Percentiles rank a stretch among this genome's conserved stretches.
Evolutionary conservation across 1,140 invertebrate species (phyloP).

Genomic region (Drosophila bocqueti): DNA sequence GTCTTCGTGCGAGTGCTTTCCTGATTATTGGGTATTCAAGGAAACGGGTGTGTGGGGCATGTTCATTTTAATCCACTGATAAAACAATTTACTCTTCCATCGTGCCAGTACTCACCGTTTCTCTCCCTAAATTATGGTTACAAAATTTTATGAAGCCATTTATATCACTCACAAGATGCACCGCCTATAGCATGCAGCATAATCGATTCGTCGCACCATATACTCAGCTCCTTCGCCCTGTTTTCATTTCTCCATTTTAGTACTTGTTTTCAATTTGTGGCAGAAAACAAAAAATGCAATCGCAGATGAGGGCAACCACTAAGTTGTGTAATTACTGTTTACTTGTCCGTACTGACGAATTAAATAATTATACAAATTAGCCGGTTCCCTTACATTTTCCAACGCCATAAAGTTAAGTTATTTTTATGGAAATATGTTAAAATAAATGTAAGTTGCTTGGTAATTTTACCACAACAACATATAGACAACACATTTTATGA

Average conservation of each 20-base stretch:
- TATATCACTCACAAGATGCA: constrained; percentile 70
- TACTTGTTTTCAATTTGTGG: constrained; percentile 76
- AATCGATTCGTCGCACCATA: constrained; percentile 55
- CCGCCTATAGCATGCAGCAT: constrained; percentile 50
- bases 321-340: constrained; percentile 53
- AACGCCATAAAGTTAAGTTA: constrained; percentile 42
- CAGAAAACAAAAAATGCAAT: constrained; percentile 17
- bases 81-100: constrained; percentile 70
- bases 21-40: constrained; percentile 49
- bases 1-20: constrained; percentile 19
- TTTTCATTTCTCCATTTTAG: constrained; percentile 28
- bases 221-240: constrained; percentile 25
- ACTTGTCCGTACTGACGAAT: constrained; percentile 44
- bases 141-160: constrained; percentile 83
- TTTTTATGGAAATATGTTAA: constrained; percentile 27
- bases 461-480: background rate
- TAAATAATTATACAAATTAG: constrained; percentile 70
- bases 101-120: constrained; percentile 12
- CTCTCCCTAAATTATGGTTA: constrained; percentile 67
- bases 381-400: constrained; percentile 7
- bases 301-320: constrained; percentile 18
- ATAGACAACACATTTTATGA: background rate
- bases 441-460: background rate
- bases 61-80: constrained; percentile 62
- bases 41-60: background rate